Conservation (phyloP, 2,888 invertebrate genomes). For the Cartodere bifasciata region DNA sequence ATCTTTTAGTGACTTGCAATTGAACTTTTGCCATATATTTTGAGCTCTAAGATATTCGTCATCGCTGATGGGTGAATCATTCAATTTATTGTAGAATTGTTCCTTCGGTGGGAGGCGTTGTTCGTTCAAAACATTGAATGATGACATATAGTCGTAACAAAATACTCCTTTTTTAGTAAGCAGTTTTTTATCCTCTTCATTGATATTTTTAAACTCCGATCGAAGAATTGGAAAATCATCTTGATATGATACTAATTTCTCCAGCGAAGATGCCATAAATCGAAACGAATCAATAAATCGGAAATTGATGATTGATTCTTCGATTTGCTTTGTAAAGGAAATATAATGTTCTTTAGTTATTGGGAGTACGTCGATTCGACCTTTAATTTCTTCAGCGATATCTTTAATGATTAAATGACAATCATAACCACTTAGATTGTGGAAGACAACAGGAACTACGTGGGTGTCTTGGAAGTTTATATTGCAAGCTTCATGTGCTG, state of each 20-base stretch:
- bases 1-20: constrained; percentile 23
- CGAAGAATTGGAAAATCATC: not conserved
- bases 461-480: not conserved
- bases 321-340: constrained; percentile 6
- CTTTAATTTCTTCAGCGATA: constrained; percentile 5
- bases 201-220: not conserved
- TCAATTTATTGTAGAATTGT: not conserved
- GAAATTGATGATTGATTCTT: constrained; percentile 2
- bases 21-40: constrained; percentile 24
- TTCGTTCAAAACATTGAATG: not conserved
- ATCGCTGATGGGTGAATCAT: not conserved
- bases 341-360: constrained; percentile 7
- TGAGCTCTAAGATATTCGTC: not conserved
- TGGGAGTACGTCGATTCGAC: constrained; percentile 4
- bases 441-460: constrained; percentile 6
- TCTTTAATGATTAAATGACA: constrained; percentile 11
- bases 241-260: constrained; percentile 1
- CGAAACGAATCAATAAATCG: constrained; percentile 8
- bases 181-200: not conserved
- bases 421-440: constrained; percentile 14
- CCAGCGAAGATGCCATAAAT: constrained; percentile 3
- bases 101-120: not conserved
- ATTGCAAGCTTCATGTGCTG: constrained; percentile 7
- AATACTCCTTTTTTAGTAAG: constrained; percentile 1
- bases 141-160: not conserved